A percentile compares a stretch with the other conserved stretches of the same genome.
Conservation (phyloP, 2,888 invertebrate species). For the Phengaris arion region DNA sequence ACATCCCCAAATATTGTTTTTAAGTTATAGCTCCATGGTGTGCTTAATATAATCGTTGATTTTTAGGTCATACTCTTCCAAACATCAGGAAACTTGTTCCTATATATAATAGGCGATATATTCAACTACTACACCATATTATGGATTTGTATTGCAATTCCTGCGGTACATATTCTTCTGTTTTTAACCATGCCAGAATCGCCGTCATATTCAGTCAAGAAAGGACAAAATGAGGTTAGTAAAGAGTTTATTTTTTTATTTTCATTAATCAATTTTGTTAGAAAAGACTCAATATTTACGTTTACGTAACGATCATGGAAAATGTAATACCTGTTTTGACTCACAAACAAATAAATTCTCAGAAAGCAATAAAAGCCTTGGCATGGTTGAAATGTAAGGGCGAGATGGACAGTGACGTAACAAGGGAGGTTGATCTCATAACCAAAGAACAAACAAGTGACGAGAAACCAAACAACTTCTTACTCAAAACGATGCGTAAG, state of each 20-base stretch:
- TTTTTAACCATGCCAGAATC: conserved; percentile 81
- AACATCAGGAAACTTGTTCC: conserved; percentile 72
- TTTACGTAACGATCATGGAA: too few species aligned
- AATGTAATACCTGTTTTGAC: not conserved
- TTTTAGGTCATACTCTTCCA: conserved; percentile 62
- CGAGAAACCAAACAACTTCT: conserved; percentile 53
- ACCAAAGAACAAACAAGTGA: conserved; percentile 59
- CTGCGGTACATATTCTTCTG: conserved; percentile 65
- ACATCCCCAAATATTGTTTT: not conserved
- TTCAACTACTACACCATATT: conserved; percentile 72
- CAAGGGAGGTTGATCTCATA: conserved; percentile 54
- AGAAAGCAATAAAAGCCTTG: conserved; percentile 60
- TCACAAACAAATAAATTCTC: not conserved
- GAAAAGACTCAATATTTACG: too few species aligned
- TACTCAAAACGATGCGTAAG: conserved; percentile 62
- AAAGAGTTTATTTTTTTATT: not conserved
- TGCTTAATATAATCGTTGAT: not conserved
- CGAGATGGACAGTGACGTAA: conserved; percentile 49
- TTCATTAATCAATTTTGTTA: not conserved
- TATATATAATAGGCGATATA: conserved; percentile 71
- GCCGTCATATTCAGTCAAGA: conserved; percentile 73
- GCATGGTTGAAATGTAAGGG: conserved; percentile 65
- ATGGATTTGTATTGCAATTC: conserved; percentile 68
- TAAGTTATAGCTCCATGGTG: not conserved
- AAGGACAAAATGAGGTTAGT: conserved; percentile 62